A percentile compares a stretch with the other conserved stretches of the same genome.
Evolutionary conservation across 2,113 vertebrate genomes (phyloP).

Genomic region (Progne subis): DNA sequence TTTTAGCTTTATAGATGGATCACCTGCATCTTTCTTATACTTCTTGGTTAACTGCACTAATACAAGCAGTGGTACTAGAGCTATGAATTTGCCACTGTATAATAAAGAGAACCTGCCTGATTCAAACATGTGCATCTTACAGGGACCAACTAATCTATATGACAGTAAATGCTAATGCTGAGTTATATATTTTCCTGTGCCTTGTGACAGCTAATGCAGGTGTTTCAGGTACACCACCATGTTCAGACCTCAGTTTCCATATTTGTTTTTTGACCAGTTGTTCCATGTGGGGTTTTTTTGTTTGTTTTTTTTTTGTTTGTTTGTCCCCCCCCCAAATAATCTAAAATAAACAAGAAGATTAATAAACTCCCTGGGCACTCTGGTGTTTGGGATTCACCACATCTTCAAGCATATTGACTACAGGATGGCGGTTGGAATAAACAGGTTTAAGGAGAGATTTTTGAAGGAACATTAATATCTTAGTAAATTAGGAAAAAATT

Average conservation of each 20-base stretch:
- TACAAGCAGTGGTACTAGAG: not conserved
- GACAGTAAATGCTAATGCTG: not conserved
- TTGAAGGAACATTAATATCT: not conserved
- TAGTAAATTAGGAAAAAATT: not conserved
- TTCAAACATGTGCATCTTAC: not conserved
- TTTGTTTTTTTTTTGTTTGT: not conserved
- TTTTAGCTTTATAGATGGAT: not conserved
- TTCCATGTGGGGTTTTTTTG: not conserved
- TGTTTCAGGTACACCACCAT: not conserved
- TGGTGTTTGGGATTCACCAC: not conserved
- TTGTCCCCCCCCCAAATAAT: not conserved
- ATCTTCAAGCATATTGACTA: not conserved
- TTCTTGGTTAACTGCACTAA: not conserved
- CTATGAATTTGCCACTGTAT: not conserved
- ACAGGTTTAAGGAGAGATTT: not conserved
- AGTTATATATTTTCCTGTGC: not conserved
- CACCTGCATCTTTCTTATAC: not conserved
- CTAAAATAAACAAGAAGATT: not conserved
- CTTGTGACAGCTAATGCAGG: not conserved
- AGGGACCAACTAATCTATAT: not conserved
- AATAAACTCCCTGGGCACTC: not conserved
- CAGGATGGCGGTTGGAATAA: not conserved
- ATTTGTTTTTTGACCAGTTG: not conserved
- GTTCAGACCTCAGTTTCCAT: not conserved
- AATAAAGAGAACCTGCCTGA: not conserved